phyloP scores from a whole-genome alignment of 2,113 vertebrate species.

The Emydocephalus ijimae region DNA sequence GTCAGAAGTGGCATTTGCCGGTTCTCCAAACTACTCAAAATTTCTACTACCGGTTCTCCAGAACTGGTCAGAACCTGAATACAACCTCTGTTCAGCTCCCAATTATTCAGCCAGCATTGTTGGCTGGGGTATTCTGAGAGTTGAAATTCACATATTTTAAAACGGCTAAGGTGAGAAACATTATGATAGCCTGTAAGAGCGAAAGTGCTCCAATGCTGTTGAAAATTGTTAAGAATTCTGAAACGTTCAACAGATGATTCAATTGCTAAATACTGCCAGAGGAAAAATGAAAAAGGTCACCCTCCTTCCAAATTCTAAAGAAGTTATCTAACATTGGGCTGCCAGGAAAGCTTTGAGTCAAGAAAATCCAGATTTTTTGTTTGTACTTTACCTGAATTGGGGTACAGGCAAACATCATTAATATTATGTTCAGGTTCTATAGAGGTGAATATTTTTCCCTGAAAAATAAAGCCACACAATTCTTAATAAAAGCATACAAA shows the following conservation, averaged over 20 bases:
- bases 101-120: not conserved
- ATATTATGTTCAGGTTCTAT: constrained; percentile 87
- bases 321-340: not conserved
- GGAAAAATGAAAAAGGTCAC: not conserved
- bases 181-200: not conserved
- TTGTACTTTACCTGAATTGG: constrained; percentile 80
- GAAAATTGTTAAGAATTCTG: not conserved
- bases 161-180: not conserved
- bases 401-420: constrained; percentile 92
- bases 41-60: too few species aligned
- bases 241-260: not conserved
- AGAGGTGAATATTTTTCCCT: constrained; percentile 94
- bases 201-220: not conserved
- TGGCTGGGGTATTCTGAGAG: not conserved
- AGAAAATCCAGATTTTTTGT: not conserved
- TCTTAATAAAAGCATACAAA: not conserved
- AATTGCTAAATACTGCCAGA: not conserved
- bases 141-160: not conserved
- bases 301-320: not conserved
- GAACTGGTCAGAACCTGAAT: too few species aligned
- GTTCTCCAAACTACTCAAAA: too few species aligned
- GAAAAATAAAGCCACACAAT: constrained; percentile 36
- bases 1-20: too few species aligned
- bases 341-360: not conserved
- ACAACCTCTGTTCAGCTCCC: too few species aligned